Conservation (phyloP, 2,888 invertebrate species). For the Cremastinae sp. region DNA sequence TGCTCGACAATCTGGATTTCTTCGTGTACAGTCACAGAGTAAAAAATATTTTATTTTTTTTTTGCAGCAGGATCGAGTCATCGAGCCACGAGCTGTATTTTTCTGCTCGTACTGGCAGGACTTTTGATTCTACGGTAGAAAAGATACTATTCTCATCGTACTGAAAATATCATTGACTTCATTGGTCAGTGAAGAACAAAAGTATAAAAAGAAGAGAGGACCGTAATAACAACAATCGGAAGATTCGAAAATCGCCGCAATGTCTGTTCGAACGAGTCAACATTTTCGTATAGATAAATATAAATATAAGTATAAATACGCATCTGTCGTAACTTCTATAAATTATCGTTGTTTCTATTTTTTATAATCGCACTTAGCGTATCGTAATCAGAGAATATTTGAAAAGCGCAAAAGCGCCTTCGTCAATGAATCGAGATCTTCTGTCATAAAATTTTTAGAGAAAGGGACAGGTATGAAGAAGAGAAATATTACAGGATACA, state of each 20-base stretch:
- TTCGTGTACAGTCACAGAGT: constrained; percentile 5
- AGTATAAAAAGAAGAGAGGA: background rate
- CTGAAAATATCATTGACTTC: constrained; percentile 20
- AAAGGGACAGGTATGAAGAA: constrained; percentile 9
- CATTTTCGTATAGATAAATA: constrained; percentile 46
- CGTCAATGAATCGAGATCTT: constrained; percentile 37
- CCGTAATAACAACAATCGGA: constrained; percentile 27
- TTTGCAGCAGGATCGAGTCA: constrained; percentile 78
- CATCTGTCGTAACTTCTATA: constrained; percentile 55
- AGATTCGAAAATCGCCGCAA: constrained; percentile 30
- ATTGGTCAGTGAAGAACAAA: constrained; percentile 28
- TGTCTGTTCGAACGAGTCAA: constrained; percentile 40
- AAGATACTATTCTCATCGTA: constrained; percentile 18
- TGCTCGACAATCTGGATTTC: too few relatives aligned
- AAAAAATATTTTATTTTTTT: constrained; percentile 58
- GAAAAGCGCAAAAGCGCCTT: constrained; percentile 27
- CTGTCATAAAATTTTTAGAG: constrained; percentile 33
- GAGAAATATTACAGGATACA: constrained; percentile 37
- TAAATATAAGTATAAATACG: constrained; percentile 46
- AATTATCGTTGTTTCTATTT: constrained; percentile 63
- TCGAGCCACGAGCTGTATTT: constrained; percentile 63
- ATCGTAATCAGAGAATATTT: constrained; percentile 56
- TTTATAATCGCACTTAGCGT: constrained; percentile 63
- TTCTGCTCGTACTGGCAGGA: constrained; percentile 52
- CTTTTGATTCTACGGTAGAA: constrained; percentile 60